Conservation (phyloP, 2,888 invertebrate species). For the Parnassius smintheus region DNA sequence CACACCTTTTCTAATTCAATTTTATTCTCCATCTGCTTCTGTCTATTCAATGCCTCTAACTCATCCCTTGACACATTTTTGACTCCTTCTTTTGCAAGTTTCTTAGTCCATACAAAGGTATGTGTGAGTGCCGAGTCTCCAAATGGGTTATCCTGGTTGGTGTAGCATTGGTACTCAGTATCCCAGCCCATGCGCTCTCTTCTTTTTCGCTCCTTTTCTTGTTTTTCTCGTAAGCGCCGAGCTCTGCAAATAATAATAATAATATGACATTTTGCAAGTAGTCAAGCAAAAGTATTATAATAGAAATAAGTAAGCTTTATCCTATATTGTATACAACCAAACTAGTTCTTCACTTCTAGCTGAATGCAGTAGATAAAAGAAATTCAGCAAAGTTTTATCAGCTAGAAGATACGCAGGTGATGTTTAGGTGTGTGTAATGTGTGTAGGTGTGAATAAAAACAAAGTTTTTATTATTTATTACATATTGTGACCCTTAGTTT, state of each 20-base stretch:
- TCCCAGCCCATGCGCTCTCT: constrained; percentile 99
- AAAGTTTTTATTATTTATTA: too few species aligned
- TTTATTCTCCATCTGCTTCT: constrained; percentile 95
- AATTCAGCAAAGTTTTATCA: too few species aligned
- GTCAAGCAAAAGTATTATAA: too few species aligned
- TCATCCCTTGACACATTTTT: constrained; percentile 88
- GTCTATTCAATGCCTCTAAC: constrained; percentile 89
- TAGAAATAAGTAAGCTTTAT: too few species aligned
- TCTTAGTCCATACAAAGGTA: constrained; percentile 98
- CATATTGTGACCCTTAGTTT: too few species aligned
- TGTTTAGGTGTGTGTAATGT: too few species aligned
- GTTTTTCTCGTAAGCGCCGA: constrained; percentile 93
- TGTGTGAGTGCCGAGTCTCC: constrained; percentile 97
- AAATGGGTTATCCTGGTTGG: constrained; percentile 99
- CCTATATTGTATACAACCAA: too few species aligned
- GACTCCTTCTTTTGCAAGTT: constrained; percentile 95
- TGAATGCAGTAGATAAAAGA: too few species aligned
- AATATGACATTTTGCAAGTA: too few species aligned
- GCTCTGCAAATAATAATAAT: constrained; percentile 43
- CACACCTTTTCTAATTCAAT: constrained; percentile 94
- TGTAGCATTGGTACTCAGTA: constrained; percentile 97
- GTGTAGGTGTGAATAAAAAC: too few species aligned
- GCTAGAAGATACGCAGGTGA: too few species aligned
- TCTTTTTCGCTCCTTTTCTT: constrained; percentile 92
- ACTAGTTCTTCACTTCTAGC: too few species aligned